Conservation (phyloP, 2,888 invertebrate species). For the Ochropacha duplaris region DNA sequence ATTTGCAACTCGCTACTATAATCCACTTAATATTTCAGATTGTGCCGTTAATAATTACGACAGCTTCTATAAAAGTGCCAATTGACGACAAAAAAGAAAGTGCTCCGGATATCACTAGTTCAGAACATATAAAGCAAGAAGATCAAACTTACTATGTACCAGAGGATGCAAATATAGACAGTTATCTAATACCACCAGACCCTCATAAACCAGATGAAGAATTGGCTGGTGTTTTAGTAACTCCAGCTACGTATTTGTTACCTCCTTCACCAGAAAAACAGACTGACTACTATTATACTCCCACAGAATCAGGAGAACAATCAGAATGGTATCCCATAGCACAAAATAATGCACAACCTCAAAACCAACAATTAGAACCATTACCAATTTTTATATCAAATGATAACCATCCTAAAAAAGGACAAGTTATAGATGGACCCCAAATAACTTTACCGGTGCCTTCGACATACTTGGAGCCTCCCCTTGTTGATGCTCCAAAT, state of each 20-base stretch:
- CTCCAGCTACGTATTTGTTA: conserved; percentile 64
- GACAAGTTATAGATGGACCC: conserved; percentile 31
- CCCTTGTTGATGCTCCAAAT: conserved; percentile 57
- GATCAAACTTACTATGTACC: conserved; percentile 56
- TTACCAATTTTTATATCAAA: conserved; percentile 38
- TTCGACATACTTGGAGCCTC: conserved; percentile 62
- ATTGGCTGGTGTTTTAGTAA: conserved; percentile 39
- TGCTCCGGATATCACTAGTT: conserved; percentile 30
- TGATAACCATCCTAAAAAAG: conserved; percentile 28
- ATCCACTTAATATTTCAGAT: conserved; percentile 51
- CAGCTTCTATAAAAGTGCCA: conserved; percentile 61
- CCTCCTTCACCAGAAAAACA: conserved; percentile 58
- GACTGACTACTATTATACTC: conserved; percentile 48
- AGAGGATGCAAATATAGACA: conserved; percentile 51
- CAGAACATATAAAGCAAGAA: conserved; percentile 32
- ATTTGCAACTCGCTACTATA: neutral
- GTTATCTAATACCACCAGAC: conserved; percentile 61
- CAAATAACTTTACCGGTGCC: conserved; percentile 45
- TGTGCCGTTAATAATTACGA: conserved; percentile 42
- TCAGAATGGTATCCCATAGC: conserved; percentile 73
- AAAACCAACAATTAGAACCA: conserved; percentile 22
- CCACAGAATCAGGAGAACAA: conserved; percentile 55
- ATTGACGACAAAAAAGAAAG: conserved; percentile 45
- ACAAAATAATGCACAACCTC: conserved; percentile 35
- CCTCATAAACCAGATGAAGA: conserved; percentile 50